Base-by-base conservation (phyloP, 92 coral and sea anemone genomes). In the Metridium senile region DNA sequence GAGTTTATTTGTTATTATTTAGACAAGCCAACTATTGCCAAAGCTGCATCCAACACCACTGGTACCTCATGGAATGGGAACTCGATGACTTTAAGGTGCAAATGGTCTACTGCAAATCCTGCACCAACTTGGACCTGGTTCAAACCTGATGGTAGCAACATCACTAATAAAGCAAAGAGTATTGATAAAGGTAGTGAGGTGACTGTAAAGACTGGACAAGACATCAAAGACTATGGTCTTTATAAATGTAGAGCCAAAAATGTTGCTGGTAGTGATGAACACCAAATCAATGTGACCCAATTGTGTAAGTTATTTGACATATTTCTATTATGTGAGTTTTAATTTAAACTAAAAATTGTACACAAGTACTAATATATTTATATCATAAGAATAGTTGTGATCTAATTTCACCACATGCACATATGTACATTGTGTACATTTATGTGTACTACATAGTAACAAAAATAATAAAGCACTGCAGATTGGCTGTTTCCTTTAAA, bases 211-310 rank as follows among this genome's bases (percentile, higher is more conserved):
- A 72, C 64, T 20, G 32, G 29, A 18, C 22, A 53, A 19, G 64
- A 30, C 30, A 21, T 9, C 1, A 39, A 65, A n/a, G 65, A 72
- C 66, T 72, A 52, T 72, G 77, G 77, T 19, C 64, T n/a, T 10
- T 72, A 72, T 33, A 72, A 22, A 32, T 72, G 77, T 26, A 53
- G 16, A 11, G 77, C 77, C 30, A 72, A 31, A 16, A 72, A 72
- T 56, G 39, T 32, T 19, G 63, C 57, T 53, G 77, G 77, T 21
- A 58, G 52, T 58, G 77, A 72, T 29, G 46, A 56, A 45, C 58
- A 69, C 19, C 1, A 0, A 16, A 66, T 66, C 46, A 66, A 19
- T 51, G 58, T 69, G 13, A 61, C 66, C 22, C 66, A 61, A 27
- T 61, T 61, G 32, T 61, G 66, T 61, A 61, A 61, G 66, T 61